Evolutionary conservation across 1,140 invertebrate genomes (phyloP).

Genomic region (Orussus abietinus): DNA sequence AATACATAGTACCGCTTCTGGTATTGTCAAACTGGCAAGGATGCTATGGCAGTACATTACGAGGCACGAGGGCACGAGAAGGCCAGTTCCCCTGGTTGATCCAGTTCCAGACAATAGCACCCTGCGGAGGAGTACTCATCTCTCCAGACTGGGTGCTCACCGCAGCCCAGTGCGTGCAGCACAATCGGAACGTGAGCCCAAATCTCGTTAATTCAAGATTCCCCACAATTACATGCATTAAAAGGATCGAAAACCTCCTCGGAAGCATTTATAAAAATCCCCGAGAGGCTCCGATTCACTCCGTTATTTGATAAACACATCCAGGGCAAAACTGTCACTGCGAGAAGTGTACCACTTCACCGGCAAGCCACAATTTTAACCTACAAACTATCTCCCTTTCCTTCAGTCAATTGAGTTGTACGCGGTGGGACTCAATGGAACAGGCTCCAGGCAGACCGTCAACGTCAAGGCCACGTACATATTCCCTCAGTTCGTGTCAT

Average conservation of each 20-base stretch:
- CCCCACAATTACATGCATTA: not conserved
- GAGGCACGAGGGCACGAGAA: slow-evolving; percentile 14
- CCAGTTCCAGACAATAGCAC: slow-evolving; percentile 30
- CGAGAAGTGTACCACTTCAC: too few relatives aligned
- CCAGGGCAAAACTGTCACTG: too few relatives aligned
- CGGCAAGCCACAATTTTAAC: too few relatives aligned
- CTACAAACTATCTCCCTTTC: too few relatives aligned
- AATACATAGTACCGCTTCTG: slow-evolving; percentile 14
- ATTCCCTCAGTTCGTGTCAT: slow-evolving; percentile 21
- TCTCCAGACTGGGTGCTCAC: slow-evolving; percentile 30
- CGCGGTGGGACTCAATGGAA: slow-evolving; percentile 22
- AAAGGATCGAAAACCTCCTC: not conserved
- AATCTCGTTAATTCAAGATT: slow-evolving; percentile 5
- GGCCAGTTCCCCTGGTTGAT: slow-evolving; percentile 28
- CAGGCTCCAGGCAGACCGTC: slow-evolving; percentile 15
- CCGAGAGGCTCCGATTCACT: too few relatives aligned
- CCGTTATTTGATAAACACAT: too few relatives aligned
- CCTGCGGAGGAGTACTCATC: slow-evolving; percentile 28
- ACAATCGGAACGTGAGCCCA: slow-evolving; percentile 26
- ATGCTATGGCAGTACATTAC: slow-evolving; percentile 10
- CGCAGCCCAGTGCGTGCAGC: slow-evolving; percentile 29
- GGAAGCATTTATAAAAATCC: too few relatives aligned
- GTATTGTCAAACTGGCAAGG: slow-evolving; percentile 16
- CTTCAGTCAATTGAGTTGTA: slow-evolving; percentile 25
- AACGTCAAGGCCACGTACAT: slow-evolving; percentile 28